Percentiles rank a stretch among this genome's conserved stretches.
These are phyloP conservation scores for Tridacna gigas DNA, from an alignment of 2,888 invertebrate genomes.

Conservation along the genomic window DNA sequence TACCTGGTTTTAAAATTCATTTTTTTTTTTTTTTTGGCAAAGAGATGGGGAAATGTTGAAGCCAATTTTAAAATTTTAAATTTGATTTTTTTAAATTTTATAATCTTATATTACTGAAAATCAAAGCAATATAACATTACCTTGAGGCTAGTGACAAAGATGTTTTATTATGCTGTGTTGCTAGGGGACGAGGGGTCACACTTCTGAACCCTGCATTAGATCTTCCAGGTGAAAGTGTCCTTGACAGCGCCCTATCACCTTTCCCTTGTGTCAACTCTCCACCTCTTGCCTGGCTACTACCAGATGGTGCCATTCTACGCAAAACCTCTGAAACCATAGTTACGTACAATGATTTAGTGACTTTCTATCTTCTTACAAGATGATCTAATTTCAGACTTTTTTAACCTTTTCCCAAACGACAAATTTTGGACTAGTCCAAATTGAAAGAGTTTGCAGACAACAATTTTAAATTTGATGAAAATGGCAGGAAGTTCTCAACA, in stretches of 20 bases:
- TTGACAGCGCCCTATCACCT: slow-evolving; percentile 49
- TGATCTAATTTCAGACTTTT: too few species aligned
- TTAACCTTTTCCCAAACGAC: too few species aligned
- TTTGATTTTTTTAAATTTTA: too few species aligned
- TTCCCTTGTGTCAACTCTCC: slow-evolving; percentile 27
- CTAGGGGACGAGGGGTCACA: slow-evolving; percentile 72
- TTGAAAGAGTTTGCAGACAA: too few species aligned
- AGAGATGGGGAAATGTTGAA: background rate
- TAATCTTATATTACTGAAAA: too few species aligned
- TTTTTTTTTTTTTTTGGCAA: background rate
- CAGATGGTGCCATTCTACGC: slow-evolving; percentile 63
- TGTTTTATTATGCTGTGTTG: slow-evolving; percentile 80
- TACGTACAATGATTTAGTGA: too few species aligned
- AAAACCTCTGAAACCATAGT: slow-evolving; percentile 58
- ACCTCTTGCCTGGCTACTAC: slow-evolving; percentile 9
- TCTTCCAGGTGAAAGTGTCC: slow-evolving; percentile 56
- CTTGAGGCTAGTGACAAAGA: slow-evolving; percentile 23
- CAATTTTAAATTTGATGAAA: too few species aligned
- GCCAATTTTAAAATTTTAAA: too few species aligned
- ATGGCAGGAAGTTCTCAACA: too few species aligned
- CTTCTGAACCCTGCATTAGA: slow-evolving; percentile 72
- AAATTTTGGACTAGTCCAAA: too few species aligned
- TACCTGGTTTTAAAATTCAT: too few species aligned
- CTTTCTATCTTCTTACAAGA: too few species aligned
- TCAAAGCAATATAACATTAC: background rate